A percentile compares a stretch with the other conserved stretches of the same genome.
phyloP scores from a whole-genome alignment of 2,797 vertebrate genomes.

The Pelobates cultripes region DNA sequence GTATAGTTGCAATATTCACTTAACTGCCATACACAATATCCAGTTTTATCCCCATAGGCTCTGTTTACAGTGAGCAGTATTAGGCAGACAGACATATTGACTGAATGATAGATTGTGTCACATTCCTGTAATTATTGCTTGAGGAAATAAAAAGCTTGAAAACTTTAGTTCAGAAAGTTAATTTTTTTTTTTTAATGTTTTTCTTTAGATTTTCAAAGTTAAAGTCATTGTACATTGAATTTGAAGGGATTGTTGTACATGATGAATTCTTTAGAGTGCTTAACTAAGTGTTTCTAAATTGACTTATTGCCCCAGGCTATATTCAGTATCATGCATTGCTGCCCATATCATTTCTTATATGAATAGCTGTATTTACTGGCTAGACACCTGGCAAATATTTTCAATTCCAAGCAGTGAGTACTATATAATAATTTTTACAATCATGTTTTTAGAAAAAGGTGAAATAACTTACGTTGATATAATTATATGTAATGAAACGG shows the following conservation, averaged over 20 bases:
- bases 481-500: conserved; percentile 11
- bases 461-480: conserved; percentile 4
- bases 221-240: background rate
- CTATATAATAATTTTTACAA: conserved; percentile 3
- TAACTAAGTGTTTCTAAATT: conserved; percentile 4
- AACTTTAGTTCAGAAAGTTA: no score
- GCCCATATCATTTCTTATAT: background rate
- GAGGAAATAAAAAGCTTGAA: no score
- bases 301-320: background rate
- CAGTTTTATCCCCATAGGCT: no score
- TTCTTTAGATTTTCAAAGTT: background rate
- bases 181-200: background rate
- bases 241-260: background rate
- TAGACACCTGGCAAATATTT: background rate
- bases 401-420: background rate
- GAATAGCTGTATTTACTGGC: background rate
- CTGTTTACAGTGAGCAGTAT: no score
- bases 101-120: no score
- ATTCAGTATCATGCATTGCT: background rate
- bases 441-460: background rate
- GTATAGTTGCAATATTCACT: no score
- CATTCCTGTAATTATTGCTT: no score
- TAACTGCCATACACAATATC: no score
- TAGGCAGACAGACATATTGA: no score
- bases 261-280: background rate